A percentile compares a stretch with the other conserved stretches of the same genome.
Conservation (phyloP, 2,888 invertebrate genomes). For the Melieria picta region DNA sequence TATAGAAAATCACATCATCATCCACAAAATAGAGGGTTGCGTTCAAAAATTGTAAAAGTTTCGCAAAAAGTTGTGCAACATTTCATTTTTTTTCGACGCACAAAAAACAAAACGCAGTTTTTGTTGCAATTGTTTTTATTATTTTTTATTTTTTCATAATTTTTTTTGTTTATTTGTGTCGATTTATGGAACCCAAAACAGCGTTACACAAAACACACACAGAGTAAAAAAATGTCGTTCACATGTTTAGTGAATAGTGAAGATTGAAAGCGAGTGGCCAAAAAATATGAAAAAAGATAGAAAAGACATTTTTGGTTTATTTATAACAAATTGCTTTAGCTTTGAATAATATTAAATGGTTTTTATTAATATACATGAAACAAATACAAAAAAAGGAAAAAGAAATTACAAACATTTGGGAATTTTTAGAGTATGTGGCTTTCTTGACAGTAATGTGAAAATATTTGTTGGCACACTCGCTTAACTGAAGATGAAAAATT, state of each 20-base stretch:
- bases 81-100: constrained; percentile 15
- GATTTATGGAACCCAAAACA: constrained; percentile 26
- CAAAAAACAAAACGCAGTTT: constrained; percentile 18
- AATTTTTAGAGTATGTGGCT: constrained; percentile 1
- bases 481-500: background rate
- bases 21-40: constrained; percentile 40
- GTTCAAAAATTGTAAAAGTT: constrained; percentile 40
- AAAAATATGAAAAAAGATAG: constrained; percentile 44
- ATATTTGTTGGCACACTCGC: constrained; percentile 43
- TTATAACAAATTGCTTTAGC: constrained; percentile 8
- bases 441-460: background rate
- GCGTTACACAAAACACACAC: constrained; percentile 39
- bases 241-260: background rate
- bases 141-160: background rate
- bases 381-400: background rate
- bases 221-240: constrained; percentile 41
- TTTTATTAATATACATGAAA: background rate
- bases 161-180: background rate
- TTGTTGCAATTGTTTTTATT: background rate
- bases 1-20: constrained; percentile 25
- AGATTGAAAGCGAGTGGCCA: constrained; percentile 44
- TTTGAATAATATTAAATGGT: constrained; percentile 26
- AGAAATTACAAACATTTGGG: background rate
- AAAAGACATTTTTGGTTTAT: constrained; percentile 35
- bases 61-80: constrained; percentile 30